These are phyloP conservation scores for Hypothenemus hampei DNA, from an alignment of 1,140 invertebrate species.

Conservation along the genomic window DNA sequence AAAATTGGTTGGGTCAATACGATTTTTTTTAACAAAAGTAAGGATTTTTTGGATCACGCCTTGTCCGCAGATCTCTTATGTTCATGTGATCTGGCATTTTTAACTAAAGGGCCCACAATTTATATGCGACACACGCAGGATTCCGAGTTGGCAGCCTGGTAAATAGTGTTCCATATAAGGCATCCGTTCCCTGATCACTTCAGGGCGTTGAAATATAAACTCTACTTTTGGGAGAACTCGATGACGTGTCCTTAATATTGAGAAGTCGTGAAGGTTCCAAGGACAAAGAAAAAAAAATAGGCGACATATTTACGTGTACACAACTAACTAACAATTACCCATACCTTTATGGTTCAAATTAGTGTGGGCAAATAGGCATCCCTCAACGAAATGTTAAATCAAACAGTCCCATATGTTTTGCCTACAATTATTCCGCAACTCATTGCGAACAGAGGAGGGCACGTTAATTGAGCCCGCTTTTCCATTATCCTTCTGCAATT, in stretches of 20 bases:
- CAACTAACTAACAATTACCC: neutral
- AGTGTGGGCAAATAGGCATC: neutral
- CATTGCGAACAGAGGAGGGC: neutral
- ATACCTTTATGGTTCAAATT: neutral
- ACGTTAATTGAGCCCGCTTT: neutral
- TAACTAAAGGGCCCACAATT: neutral
- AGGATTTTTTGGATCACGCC: neutral
- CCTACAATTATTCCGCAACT: neutral
- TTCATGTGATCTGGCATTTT: conserved; percentile 9
- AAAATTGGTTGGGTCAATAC: neutral
- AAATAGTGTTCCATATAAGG: conserved; percentile 15
- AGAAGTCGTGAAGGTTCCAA: neutral
- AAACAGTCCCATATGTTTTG: neutral
- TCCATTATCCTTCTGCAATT: neutral
- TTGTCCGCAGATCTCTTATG: too few relatives aligned
- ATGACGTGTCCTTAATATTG: conserved; percentile 6
- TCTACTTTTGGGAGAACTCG: conserved; percentile 3
- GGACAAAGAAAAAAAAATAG: neutral
- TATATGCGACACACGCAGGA: conserved; percentile 11
- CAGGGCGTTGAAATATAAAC: conserved; percentile 17
- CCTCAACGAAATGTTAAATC: neutral
- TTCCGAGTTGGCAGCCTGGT: conserved; percentile 5
- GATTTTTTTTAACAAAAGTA: neutral
- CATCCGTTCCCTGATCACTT: neutral
- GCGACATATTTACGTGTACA: neutral